A percentile compares a stretch with the other conserved stretches of the same genome.
Conservation (phyloP, 1,140 invertebrate species). For the Dinoponera quadriceps region DNA sequence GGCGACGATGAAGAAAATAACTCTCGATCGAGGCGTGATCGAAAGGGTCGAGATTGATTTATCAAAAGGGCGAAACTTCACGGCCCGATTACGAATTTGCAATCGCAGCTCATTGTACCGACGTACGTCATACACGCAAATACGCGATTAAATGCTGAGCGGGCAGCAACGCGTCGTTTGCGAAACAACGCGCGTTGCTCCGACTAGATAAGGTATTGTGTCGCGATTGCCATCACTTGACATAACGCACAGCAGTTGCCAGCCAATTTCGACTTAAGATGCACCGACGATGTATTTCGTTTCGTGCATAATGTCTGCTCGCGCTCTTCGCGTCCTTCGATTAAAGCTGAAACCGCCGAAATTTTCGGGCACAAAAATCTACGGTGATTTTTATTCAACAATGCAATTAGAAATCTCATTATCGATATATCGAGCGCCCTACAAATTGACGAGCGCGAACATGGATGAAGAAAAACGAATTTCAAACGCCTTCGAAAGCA, state of each 20-base stretch:
- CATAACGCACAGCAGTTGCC: not conserved
- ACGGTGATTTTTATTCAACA: not conserved
- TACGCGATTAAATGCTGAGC: not conserved
- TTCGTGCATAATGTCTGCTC: not conserved
- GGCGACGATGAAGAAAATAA: not conserved
- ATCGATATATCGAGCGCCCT: slow-evolving; percentile 1
- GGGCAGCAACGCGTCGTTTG: not conserved
- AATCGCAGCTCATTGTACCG: slow-evolving; percentile 2
- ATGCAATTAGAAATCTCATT: not conserved
- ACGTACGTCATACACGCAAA: not conserved
- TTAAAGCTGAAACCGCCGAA: not conserved
- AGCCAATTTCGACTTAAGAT: not conserved
- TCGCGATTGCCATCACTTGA: not conserved
- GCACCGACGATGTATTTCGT: not conserved
- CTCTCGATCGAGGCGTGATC: not conserved
- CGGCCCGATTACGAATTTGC: not conserved
- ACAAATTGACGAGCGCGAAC: not conserved
- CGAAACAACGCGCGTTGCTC: slow-evolving; percentile 20
- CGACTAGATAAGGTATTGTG: not conserved
- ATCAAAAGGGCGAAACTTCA: not conserved
- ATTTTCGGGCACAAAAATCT: not conserved
- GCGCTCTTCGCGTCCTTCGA: not conserved
- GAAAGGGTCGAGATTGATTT: not conserved
- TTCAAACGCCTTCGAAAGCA: not conserved
- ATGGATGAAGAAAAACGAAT: not conserved